Conservation (phyloP, 2,797 vertebrate genomes). For the Crotalus adamanteus region DNA sequence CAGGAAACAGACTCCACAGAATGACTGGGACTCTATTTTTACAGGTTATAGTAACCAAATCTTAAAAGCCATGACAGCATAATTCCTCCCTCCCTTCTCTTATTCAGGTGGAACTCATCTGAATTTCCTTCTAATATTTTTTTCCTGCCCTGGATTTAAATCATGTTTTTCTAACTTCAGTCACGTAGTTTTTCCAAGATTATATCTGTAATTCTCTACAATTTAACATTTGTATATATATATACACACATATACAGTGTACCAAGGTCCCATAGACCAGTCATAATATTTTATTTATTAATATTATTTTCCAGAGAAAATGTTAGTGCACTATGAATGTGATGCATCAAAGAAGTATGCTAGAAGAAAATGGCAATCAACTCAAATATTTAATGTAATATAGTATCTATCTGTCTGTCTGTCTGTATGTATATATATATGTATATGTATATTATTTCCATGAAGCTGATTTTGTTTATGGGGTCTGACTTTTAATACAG, state of each 20-base stretch:
- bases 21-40: background rate
- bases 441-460: too few species aligned
- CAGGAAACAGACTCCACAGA: background rate
- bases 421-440: too few species aligned
- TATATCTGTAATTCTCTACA: background rate
- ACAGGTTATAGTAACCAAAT: background rate
- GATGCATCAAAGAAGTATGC: background rate
- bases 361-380: background rate
- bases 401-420: background rate
- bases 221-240: background rate
- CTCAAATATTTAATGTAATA: background rate
- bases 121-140: background rate
- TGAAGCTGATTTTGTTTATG: too few species aligned
- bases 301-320: background rate
- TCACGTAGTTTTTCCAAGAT: background rate
- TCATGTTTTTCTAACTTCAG: background rate
- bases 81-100: background rate
- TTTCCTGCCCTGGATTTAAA: background rate
- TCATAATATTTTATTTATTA: background rate
- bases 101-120: background rate
- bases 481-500: background rate
- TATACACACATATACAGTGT: background rate
- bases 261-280: background rate
- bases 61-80: background rate
- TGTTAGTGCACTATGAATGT: background rate